phyloP scores from a whole-genome alignment of 2,113 vertebrate genomes.

The Toxostoma redivivum region DNA sequence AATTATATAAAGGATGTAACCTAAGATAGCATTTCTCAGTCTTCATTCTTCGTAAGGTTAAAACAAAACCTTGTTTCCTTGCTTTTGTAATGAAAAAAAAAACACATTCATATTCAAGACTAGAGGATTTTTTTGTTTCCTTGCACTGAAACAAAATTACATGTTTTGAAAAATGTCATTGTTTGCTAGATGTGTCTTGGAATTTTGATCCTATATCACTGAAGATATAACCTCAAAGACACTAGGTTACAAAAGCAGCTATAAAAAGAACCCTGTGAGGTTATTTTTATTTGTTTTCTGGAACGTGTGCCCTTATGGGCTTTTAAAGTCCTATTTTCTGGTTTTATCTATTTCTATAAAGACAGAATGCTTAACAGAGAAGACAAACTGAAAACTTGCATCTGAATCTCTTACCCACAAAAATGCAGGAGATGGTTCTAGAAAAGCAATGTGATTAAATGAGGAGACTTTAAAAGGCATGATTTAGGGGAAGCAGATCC shows the following conservation, averaged over 20 bases:
- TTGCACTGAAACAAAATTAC: background rate
- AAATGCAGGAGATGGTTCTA: background rate
- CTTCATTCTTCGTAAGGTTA: background rate
- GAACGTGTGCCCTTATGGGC: background rate
- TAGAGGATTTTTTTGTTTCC: background rate
- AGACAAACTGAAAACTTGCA: background rate
- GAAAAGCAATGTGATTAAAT: background rate
- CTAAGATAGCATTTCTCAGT: background rate
- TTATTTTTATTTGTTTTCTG: slow-evolving; percentile 5
- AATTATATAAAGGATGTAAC: background rate
- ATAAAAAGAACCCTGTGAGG: background rate
- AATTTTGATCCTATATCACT: background rate
- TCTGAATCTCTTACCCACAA: background rate
- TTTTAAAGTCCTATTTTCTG: background rate
- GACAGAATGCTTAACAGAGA: background rate
- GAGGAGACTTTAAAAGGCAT: background rate
- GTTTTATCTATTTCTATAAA: background rate
- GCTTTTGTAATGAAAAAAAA: background rate
- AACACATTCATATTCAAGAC: background rate
- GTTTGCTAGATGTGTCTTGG: background rate
- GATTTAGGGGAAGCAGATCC: background rate
- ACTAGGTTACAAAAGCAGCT: background rate
- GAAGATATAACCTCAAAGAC: background rate
- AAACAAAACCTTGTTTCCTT: background rate
- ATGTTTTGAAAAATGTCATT: background rate